Conservation (phyloP, 2,888 invertebrate genomes). For the Caenorhabditis sinica region DNA sequence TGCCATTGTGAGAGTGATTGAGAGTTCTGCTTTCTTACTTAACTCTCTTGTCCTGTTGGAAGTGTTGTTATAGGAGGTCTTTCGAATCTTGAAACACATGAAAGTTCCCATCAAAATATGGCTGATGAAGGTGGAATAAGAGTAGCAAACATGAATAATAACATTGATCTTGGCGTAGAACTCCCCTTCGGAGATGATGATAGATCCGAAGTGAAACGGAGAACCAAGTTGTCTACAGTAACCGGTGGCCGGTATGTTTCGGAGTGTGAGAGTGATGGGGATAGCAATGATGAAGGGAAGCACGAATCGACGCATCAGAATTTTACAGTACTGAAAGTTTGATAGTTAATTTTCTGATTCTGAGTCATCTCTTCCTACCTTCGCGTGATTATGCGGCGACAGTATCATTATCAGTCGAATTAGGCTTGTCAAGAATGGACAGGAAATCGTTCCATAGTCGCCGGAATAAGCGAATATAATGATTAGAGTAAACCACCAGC, state of each 20-base stretch:
- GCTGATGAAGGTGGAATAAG: slow-evolving; percentile 7
- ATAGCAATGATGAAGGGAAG: slow-evolving; percentile 23
- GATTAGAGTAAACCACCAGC: slow-evolving; percentile 23
- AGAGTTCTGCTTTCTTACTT: slow-evolving; percentile 31
- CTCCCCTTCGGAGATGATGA: slow-evolving; percentile 23
- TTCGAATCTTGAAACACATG: slow-evolving; percentile 41
- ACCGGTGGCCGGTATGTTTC: slow-evolving; percentile 27
- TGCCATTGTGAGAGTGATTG: slow-evolving; percentile 42
- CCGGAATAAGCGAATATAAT: slow-evolving; percentile 45
- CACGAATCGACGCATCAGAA: slow-evolving; percentile 18
- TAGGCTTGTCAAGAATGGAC: slow-evolving; percentile 44
- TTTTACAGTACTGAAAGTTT: slow-evolving; percentile 24
- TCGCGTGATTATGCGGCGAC: slow-evolving; percentile 32
- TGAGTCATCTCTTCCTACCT: not conserved
- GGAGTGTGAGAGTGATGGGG: slow-evolving; percentile 37
- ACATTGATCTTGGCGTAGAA: not conserved
- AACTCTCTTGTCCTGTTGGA: slow-evolving; percentile 30
- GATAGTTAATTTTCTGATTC: not conserved
- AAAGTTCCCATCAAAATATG: slow-evolving; percentile 11
- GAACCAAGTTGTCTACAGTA: slow-evolving; percentile 42
- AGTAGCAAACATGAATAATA: slow-evolving; percentile 1
- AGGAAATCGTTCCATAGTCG: slow-evolving; percentile 45
- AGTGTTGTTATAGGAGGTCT: not conserved
- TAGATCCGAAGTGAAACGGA: slow-evolving; percentile 40
- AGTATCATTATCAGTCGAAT: slow-evolving; percentile 36